Percentiles rank a stretch among this genome's conserved stretches.
Conservation (phyloP, 2,797 vertebrate species). For the Enteromius thamalakanensis region DNA sequence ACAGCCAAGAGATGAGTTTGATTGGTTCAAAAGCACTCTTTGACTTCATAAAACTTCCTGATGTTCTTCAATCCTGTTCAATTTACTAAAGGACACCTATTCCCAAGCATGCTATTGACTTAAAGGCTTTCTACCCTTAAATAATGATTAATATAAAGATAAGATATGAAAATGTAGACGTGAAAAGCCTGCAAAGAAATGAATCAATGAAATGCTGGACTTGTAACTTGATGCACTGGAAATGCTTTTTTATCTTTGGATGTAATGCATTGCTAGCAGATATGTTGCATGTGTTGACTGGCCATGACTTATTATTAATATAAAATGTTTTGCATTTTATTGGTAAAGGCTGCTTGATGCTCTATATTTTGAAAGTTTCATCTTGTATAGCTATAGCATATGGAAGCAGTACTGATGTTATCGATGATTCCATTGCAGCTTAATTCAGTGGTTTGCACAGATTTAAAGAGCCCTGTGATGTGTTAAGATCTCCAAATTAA, state of each 20-base stretch:
- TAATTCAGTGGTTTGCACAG: neutral
- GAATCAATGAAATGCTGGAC: neutral
- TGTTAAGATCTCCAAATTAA: neutral
- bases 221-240: neutral
- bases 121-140: neutral
- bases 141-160: neutral
- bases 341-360: neutral
- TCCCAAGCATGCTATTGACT: constrained; percentile 1
- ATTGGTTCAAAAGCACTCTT: constrained; percentile 31
- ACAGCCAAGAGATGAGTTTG: constrained; percentile 19
- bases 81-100: constrained; percentile 27
- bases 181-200: neutral
- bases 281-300: neutral
- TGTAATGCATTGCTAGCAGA: neutral
- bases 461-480: neutral
- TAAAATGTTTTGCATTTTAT: neutral
- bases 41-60: constrained; percentile 25
- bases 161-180: neutral
- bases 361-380: neutral
- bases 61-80: constrained; percentile 37
- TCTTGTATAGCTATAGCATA: neutral
- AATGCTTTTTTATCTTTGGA: neutral
- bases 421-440: neutral
- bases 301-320: neutral
- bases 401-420: neutral